Base-by-base conservation (phyloP, 2,888 invertebrate species). In the Sminthurinus aureus region DNA sequence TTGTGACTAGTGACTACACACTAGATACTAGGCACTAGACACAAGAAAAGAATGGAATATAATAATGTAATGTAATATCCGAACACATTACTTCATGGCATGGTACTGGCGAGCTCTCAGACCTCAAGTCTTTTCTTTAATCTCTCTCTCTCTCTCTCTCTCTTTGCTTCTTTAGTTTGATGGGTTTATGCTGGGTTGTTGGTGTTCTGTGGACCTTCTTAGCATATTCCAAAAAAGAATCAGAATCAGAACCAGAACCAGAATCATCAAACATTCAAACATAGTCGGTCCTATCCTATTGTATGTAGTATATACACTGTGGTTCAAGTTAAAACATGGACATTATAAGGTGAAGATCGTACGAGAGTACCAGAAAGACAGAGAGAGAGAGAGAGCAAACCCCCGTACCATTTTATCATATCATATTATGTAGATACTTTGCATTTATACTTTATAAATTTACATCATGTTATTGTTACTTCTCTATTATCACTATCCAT, bases 321-420 rank as follows among this genome's bases (percentile, higher is more conserved):
- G 38, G 38, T 38, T 22, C n/a, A 75, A 75, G 51, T 58, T 18
- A 58, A 58, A 13, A 58, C 58, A 58, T 18, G 18, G 38, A 38
- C 38, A 38, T 38, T 38, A 38, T 38, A 38, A 38, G 38, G 38
- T 38, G 38, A 58, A 9, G n/a, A n/a, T n/a, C n/a, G n/a, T n/a
- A n/a, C n/a, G n/a, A n/a, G n/a, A n/a, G n/a, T n/a, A n/a, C n/a
- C n/a, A 58, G 58, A 58, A 18, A 58, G 9, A 9, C 15, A 58
- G 52, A 58, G 58, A 58, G 58, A 2, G 4, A 58, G 58, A 58
- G 9, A 58, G 4, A 77, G 66, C 78, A 66, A 78, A 66, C 78
- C 78, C 78, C 78, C 78, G 64, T 78, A 64, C 78, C 78, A 58
- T 38, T 64, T 66, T 26, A 73, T 73, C 38, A 38, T 38, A 38